Conservation (phyloP, 2,113 vertebrate genomes). For the Stictonetta naevosa region DNA sequence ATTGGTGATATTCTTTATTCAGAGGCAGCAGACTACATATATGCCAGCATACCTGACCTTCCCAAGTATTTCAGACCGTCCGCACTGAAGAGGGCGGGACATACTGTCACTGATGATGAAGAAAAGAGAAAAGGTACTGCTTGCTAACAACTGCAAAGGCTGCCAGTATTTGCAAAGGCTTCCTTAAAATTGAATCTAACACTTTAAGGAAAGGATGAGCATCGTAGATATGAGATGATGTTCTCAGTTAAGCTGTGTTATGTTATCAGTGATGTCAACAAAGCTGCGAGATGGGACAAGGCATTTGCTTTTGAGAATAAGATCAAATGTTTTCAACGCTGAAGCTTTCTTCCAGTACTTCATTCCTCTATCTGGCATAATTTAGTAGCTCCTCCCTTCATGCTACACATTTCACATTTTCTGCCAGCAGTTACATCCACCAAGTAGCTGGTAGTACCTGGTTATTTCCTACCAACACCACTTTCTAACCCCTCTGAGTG, state of each 20-base stretch:
- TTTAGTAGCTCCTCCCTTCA: background rate
- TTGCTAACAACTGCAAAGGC: background rate
- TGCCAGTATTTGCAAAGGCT: background rate
- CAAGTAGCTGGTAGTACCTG: background rate
- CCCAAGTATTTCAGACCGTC: conserved; percentile 79
- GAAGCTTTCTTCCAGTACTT: background rate
- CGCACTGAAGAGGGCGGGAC: conserved; percentile 71
- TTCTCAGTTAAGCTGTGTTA: background rate
- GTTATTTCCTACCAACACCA: background rate
- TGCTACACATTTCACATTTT: background rate
- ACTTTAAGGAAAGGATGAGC: background rate
- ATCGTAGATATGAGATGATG: background rate
- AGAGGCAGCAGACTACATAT: conserved; percentile 79
- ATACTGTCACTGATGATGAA: conserved; percentile 63
- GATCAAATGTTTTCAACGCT: background rate
- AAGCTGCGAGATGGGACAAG: background rate
- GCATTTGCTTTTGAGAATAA: background rate
- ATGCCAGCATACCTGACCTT: conserved; percentile 82
- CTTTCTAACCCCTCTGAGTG: background rate
- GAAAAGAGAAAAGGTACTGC: conserved; percentile 86
- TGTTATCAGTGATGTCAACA: background rate
- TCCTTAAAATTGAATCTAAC: background rate
- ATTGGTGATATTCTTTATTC: conserved; percentile 38
- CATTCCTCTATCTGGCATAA: background rate
- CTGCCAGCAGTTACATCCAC: background rate